Evolutionary conservation across 2,113 vertebrate genomes (phyloP), one percentile per base, ranked within the genome.

Genomic region (Nibea coibor): DNA sequence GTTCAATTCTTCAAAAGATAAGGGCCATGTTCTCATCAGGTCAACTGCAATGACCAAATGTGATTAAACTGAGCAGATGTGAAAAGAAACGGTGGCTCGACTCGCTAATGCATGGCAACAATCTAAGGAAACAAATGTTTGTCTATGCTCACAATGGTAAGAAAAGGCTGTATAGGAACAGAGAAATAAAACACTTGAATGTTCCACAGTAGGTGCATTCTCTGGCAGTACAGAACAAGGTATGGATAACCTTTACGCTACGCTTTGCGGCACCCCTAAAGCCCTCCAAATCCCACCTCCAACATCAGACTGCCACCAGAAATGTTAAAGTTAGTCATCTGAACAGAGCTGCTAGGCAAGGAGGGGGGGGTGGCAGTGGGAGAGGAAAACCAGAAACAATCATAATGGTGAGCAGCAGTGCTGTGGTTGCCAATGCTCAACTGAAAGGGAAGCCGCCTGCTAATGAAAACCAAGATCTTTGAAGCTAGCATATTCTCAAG

Each of bases 1-100:
- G 58, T 56, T 84, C 64, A 66, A 72, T 85, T 91, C 81, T 78
- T 85, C 1, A 4, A 59, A 56, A 83, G 87, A 91, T 88, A 89
- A 93, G 72, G 43, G 47, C 42, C 22, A 20, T 62, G 84, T 82
- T 88, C 85, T 82, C 87, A 79, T 89, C 76, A 65, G 74, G 63
- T 80, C 65, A 56, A 39, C 73, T 39, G 50, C 66, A 79, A 70
- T 59, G 64, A 85, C 75, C 50, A 64, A 83, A 87, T 78, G 78
- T n/a, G 35, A 68, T 19, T 51, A 45, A 58, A 58, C 24, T 39
- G 59, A 82, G 59, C 19, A 31, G 35, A 31, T 16, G 5, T 20
- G 4, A 4, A 31, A 20, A 50, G 19, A 75, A 64, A 67, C 8
- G 26, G 28, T 10, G 16, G 59, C 45, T 69, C 19, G 16, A 53